Evolutionary conservation across 2,888 invertebrate species (phyloP).

Genomic region (Sphaerophoria rueppellii): DNA sequence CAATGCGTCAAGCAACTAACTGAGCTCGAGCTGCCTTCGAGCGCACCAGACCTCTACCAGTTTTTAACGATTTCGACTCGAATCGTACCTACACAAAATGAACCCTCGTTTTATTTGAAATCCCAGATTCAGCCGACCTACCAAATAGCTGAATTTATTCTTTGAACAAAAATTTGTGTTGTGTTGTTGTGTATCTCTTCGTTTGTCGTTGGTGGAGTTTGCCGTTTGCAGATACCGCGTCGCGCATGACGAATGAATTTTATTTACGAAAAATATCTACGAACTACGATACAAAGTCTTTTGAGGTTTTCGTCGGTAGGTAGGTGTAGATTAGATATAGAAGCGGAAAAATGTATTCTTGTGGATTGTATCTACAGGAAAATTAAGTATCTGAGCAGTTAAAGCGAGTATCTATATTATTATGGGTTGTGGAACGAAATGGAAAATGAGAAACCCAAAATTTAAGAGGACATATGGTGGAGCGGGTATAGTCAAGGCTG

Average conservation of each 20-base stretch:
- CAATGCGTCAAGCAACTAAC: conserved; percentile 68
- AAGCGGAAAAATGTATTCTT: conserved; percentile 56
- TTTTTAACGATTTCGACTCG: conserved; percentile 49
- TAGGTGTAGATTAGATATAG: conserved; percentile 28
- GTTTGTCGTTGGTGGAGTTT: background rate
- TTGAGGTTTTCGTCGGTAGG: conserved; percentile 17
- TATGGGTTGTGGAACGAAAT: conserved; percentile 62
- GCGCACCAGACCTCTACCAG: conserved; percentile 68
- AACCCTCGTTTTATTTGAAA: conserved; percentile 47
- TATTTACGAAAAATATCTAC: conserved; percentile 9
- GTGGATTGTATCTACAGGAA: conserved; percentile 61
- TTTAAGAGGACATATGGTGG: conserved; percentile 42
- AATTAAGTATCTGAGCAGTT: background rate
- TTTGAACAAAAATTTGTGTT: background rate
- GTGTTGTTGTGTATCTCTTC: conserved; percentile 22
- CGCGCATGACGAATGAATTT: conserved; percentile 39
- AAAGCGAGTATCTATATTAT: conserved; percentile 16
- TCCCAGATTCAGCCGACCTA: conserved; percentile 64
- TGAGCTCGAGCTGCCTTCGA: conserved; percentile 67
- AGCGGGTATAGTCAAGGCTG: background rate
- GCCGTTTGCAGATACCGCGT: conserved; percentile 61
- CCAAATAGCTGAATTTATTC: conserved; percentile 53
- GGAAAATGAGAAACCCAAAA: conserved; percentile 39
- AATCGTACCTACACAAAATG: conserved; percentile 20
- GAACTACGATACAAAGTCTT: conserved; percentile 37